Base-by-base conservation (phyloP, 2,888 invertebrate species). In the Prosopocoilus inquinatus region DNA sequence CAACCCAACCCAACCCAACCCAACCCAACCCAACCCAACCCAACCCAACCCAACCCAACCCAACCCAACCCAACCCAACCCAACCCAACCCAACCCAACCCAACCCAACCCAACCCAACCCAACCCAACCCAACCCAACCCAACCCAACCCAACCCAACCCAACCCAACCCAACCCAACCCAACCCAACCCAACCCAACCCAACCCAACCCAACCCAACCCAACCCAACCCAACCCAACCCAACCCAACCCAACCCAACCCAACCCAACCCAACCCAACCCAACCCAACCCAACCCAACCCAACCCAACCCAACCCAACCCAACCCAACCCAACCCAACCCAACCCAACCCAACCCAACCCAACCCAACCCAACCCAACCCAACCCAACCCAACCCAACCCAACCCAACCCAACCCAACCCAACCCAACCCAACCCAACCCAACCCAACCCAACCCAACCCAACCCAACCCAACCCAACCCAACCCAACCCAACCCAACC, bases 51-150 rank as follows among this genome's bases (percentile, higher is more conserved):
- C 41, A 43, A 9, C 9, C 41, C 20, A 50, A 61, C 59, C 43
- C 64, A 51, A 60, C 60, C 45, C 46, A 61, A 53, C 58, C 48
- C 61, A 66, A 55, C 56, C 53, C 47, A 64, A 60, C 63, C 51
- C 55, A 66, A 61, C 59, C 56, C 60, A 66, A 61, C 63, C 59
- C 60, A 63, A 46, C 64, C 59, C 58, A 63, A 9, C 43, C 12
- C 9, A 43, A 9, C 43, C 12, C 9, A 43, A 9, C 43, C 35
- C 9, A 35, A 9, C 35, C 35, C 9, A 35, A 9, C 35, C 35
- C 9, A 35, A 9, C 35, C 35, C 9, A 35, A 9, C 35, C 35
- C 9, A 35, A 9, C 35, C 35, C 9, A 35, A 9, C 35, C 35
- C 9, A 35, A 9, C 35, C 35, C 9, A 35, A 9, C 35, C 35